Evolutionary conservation across 2,888 invertebrate species (phyloP).

Genomic region (Drosophila incognita): DNA sequence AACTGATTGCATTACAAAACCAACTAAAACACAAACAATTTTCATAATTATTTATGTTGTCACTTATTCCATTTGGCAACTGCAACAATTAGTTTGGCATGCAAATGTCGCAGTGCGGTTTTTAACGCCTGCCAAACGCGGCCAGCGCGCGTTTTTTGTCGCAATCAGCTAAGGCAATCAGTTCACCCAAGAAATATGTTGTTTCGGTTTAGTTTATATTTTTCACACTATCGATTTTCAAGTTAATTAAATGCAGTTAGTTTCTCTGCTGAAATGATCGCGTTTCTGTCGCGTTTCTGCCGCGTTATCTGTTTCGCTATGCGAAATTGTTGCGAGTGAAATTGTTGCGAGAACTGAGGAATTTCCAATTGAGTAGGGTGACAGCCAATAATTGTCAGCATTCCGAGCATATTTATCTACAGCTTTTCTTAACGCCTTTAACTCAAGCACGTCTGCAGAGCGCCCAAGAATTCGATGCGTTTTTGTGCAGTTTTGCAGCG

Average conservation of each 20-base stretch:
- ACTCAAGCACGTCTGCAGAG: constrained; percentile 30
- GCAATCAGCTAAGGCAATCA: neutral
- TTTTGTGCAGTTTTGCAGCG: constrained; percentile 1
- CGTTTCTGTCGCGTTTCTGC: neutral
- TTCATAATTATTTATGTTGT: constrained; percentile 56
- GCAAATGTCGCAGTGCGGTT: constrained; percentile 31
- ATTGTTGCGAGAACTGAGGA: neutral
- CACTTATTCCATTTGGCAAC: constrained; percentile 53
- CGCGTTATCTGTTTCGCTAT: neutral
- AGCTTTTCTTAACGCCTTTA: constrained; percentile 2
- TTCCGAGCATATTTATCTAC: neutral
- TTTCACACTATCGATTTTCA: constrained; percentile 5
- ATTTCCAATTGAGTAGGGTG: constrained; percentile 8
- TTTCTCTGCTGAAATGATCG: constrained; percentile 1
- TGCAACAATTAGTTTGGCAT: constrained; percentile 52
- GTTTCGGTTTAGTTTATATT: neutral
- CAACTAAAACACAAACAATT: constrained; percentile 46
- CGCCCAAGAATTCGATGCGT: constrained; percentile 25
- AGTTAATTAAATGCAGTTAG: constrained; percentile 4
- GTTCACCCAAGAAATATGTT: constrained; percentile 9
- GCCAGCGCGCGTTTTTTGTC: constrained; percentile 15
- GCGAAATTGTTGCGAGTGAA: neutral
- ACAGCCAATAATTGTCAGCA: constrained; percentile 1
- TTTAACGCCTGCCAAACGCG: constrained; percentile 21
- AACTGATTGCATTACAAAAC: constrained; percentile 69